Percentiles rank a stretch among this genome's conserved stretches.
These are phyloP conservation scores for Palythoa caribaeorum DNA, from an alignment of 92 coral and sea anemone genomes.

Conservation along the genomic window DNA sequence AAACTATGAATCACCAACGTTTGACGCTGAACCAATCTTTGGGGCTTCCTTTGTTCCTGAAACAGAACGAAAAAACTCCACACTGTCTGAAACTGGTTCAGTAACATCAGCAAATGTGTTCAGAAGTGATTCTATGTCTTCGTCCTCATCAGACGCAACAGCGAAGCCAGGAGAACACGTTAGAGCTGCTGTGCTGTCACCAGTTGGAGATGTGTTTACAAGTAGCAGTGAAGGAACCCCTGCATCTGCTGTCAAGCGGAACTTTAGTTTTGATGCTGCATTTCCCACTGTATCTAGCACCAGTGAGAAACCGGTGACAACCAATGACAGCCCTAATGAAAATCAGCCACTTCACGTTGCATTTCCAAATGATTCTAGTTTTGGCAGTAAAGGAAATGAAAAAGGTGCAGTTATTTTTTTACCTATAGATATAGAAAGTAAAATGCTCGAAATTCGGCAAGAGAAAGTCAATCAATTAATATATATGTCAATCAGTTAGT, in stretches of 20 bases:
- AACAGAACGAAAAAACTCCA: conserved; percentile 54
- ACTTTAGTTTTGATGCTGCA: conserved; percentile 31
- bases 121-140: conserved; percentile 80
- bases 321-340: not conserved
- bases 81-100: conserved; percentile 72
- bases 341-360: not conserved
- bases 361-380: conserved; percentile 2
- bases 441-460: not conserved
- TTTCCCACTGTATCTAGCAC: conserved; percentile 9
- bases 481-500: too few relatives aligned
- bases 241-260: not conserved
- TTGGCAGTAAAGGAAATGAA: not conserved
- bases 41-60: conserved; percentile 70
- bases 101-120: conserved; percentile 69
- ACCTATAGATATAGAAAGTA: not conserved
- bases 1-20: not conserved
- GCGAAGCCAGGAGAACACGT: conserved; percentile 35
- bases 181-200: conserved; percentile 6
- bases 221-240: conserved; percentile 1
- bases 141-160: conserved; percentile 72
- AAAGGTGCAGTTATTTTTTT: not conserved
- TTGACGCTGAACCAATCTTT: conserved; percentile 72
- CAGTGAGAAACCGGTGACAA: not conserved
- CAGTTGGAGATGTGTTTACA: not conserved
- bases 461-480: not conserved